Base-by-base conservation (phyloP, 2,888 invertebrate species). In the Teinopalpus imperialis region DNA sequence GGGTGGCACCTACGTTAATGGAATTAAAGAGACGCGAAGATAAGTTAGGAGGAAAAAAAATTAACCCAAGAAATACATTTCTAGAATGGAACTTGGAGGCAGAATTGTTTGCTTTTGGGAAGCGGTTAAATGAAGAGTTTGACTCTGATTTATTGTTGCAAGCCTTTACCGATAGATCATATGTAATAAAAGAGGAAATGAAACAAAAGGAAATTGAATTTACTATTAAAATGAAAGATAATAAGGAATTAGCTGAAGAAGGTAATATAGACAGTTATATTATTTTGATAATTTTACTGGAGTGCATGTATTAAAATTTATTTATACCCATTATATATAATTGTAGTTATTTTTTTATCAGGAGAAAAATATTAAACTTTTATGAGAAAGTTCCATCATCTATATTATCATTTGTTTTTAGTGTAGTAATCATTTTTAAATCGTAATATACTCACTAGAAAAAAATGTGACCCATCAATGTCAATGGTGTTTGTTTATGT, bases 71-170 rank as follows among this genome's bases (percentile, higher is more conserved):
- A 51, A 93, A 92, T 14, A 88, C 90, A 4, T 95, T 90, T 66
- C 57, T 93, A n/a, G 95, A 94, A 64, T 97, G 98, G 98, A 98
- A 97, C 69, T 92, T 95, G 59, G 92, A 94, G 59, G 92, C 96
- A 0, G 98, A 98, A 82, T 53, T 98, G 1, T 97, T 90, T 81
- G 95, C 98, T 0, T 98, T 98, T 87, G 94, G 94, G 5, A 93
- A 94, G 65, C 90, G 98, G 14, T 81, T 98, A 8, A 92, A 93
- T 13, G 98, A 98, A 85, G 91, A 94, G 2, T 96, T 98, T 64
- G 90, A 95, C 48, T 78, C 90, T 0, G 85, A 91, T 10, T 72
- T 94, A 8, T 76, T 98, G 16, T 90, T 93, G 42, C 90, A 90
- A 62, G 97, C 97, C 0, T 93, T 98, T 47, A 94, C 93, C 26